Evolutionary conservation across 2,113 vertebrate species (phyloP).

Genomic region (Alligator mississippiensis): DNA sequence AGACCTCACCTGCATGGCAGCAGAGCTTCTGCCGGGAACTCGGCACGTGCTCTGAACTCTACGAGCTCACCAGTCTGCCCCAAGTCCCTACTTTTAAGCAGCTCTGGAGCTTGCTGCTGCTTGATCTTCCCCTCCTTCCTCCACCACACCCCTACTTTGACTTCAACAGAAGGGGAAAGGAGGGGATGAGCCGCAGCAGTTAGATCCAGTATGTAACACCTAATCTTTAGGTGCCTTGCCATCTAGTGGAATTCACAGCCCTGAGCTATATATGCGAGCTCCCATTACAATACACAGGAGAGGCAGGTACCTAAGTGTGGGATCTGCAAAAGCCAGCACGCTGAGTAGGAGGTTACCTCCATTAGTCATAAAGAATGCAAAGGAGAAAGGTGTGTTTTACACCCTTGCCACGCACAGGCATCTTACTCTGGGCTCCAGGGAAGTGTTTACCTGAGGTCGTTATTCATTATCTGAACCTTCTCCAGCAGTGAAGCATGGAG

Average conservation of each 20-base stretch:
- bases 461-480: neutral
- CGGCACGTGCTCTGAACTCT: too few relatives aligned
- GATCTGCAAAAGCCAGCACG: neutral
- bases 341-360: neutral
- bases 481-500: accelerated
- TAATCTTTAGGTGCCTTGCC: neutral
- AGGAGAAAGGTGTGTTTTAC: neutral
- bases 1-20: too few relatives aligned
- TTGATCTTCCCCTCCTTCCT: too few relatives aligned
- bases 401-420: neutral
- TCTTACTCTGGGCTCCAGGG: neutral
- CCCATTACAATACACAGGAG: neutral
- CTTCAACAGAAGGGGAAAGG: too few relatives aligned
- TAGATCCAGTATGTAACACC: neutral
- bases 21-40: too few relatives aligned
- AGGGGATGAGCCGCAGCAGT: too few relatives aligned
- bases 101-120: too few relatives aligned
- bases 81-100: too few relatives aligned
- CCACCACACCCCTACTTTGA: too few relatives aligned
- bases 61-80: too few relatives aligned
- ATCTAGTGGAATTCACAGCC: neutral
- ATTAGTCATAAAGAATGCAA: neutral
- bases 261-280: neutral
- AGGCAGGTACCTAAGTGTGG: neutral
- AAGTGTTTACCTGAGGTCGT: neutral